Percentiles rank a stretch among this genome's conserved stretches.
Conservation (phyloP, 2,797 vertebrate species). For the Gallinago nigripennis region DNA sequence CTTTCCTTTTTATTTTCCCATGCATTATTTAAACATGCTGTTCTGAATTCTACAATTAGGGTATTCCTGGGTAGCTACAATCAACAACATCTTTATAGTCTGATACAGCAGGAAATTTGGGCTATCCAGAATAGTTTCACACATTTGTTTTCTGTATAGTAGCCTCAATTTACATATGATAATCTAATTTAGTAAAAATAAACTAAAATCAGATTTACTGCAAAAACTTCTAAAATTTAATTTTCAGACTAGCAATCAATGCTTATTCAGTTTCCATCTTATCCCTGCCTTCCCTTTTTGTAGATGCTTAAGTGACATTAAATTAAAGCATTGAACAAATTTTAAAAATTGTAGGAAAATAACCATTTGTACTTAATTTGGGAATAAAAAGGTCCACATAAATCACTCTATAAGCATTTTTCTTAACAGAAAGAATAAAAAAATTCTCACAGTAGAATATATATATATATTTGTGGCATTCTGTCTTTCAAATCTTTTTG, state of each 20-base stretch:
- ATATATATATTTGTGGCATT: conserved; percentile 29
- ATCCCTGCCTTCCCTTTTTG: conserved; percentile 69
- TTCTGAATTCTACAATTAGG: conserved; percentile 34
- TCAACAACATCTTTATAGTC: background rate
- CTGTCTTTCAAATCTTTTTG: conserved; percentile 57
- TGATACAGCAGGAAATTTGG: conserved; percentile 32
- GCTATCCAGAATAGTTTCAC: conserved; percentile 46
- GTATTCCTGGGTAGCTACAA: conserved; percentile 52
- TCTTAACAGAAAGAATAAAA: conserved; percentile 65
- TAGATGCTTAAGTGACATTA: conserved; percentile 75
- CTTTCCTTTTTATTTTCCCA: conserved; percentile 43
- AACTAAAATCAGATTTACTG: conserved; percentile 74
- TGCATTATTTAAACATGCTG: conserved; percentile 73
- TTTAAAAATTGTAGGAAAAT: conserved; percentile 73
- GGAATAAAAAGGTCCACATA: conserved; percentile 69
- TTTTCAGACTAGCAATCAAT: conserved; percentile 77
- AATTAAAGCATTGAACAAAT: conserved; percentile 77
- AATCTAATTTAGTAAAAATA: conserved; percentile 75
- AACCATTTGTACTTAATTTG: conserved; percentile 73
- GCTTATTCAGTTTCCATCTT: conserved; percentile 75
- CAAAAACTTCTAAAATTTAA: conserved; percentile 75
- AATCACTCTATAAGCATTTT: conserved; percentile 68
- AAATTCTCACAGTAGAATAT: conserved; percentile 37
- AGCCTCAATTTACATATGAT: conserved; percentile 73
- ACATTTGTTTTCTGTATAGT: conserved; percentile 23